Conservation (phyloP, 2,113 vertebrate genomes). For the Caranx melampygus region DNA sequence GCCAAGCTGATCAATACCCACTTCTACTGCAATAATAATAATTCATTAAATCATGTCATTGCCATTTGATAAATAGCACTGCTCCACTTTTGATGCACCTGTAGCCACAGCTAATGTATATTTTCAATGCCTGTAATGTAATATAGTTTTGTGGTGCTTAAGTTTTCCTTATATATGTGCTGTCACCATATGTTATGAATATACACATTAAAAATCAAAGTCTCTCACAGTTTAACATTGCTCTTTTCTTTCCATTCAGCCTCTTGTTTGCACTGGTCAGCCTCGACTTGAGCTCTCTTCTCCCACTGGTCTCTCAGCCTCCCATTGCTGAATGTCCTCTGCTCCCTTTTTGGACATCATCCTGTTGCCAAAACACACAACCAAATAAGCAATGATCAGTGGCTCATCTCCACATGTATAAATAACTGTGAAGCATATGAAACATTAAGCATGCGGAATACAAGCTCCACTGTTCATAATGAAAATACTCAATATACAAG, state of each 20-base stretch:
- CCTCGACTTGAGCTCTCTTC: slow-evolving; percentile 61
- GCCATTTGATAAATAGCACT: background rate
- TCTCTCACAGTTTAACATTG: slow-evolving; percentile 61
- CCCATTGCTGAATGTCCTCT: slow-evolving; percentile 53
- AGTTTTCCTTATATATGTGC: background rate
- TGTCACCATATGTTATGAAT: background rate
- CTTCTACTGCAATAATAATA: no score
- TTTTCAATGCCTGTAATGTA: background rate
- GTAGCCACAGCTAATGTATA: background rate
- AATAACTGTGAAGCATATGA: background rate
- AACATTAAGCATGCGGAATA: background rate
- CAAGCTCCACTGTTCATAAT: background rate
- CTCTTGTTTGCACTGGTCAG: slow-evolving; percentile 64
- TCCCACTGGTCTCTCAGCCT: slow-evolving; percentile 74
- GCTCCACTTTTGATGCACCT: background rate
- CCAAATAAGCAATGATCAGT: background rate
- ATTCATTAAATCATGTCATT: no score
- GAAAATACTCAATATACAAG: background rate
- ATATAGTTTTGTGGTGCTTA: background rate
- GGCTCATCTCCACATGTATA: no score
- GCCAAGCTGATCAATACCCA: no score
- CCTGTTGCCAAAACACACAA: slow-evolving; percentile 13
- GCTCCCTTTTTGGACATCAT: slow-evolving; percentile 70
- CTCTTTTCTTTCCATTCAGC: slow-evolving; percentile 64
- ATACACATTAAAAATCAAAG: background rate